phyloP scores from a whole-genome alignment of 2,113 vertebrate species.

The Oreochromis spilurus region DNA sequence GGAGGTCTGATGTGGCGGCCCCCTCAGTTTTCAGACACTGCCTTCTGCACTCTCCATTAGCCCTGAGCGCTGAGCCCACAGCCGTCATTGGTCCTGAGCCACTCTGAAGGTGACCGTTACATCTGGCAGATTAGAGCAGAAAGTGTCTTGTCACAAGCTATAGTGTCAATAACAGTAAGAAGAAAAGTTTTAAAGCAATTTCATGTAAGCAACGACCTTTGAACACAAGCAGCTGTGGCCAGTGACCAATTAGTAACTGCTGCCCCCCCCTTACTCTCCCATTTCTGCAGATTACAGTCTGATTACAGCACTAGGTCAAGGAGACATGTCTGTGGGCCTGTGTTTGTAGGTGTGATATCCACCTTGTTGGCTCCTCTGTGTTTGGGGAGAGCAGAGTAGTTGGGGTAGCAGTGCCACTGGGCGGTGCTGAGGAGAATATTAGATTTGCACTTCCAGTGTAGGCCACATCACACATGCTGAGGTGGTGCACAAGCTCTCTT shows the following conservation, averaged over 20 bases:
- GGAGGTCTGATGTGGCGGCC: slow-evolving; percentile 78
- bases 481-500: slow-evolving; percentile 90
- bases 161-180: not conserved
- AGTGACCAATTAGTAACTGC: not conserved
- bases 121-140: slow-evolving; percentile 50
- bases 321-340: not conserved
- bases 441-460: slow-evolving; percentile 84
- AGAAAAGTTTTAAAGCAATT: not conserved
- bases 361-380: slow-evolving; percentile 76
- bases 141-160: not conserved
- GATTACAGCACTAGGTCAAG: not conserved
- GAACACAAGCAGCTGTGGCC: not conserved
- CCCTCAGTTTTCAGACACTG: slow-evolving; percentile 77
- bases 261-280: not conserved
- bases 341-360: not conserved
- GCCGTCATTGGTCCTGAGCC: not conserved
- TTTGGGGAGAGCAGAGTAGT: slow-evolving; percentile 73
- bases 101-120: slow-evolving; percentile 81
- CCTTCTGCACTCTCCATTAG: slow-evolving; percentile 80
- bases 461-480: slow-evolving; percentile 86
- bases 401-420: slow-evolving; percentile 74
- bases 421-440: slow-evolving; percentile 78
- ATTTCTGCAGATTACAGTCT: not conserved
- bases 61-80: slow-evolving; percentile 62
- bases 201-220: not conserved